Evolutionary conservation across 2,113 vertebrate species (phyloP).

Genomic region (Pedionomus torquatus): DNA sequence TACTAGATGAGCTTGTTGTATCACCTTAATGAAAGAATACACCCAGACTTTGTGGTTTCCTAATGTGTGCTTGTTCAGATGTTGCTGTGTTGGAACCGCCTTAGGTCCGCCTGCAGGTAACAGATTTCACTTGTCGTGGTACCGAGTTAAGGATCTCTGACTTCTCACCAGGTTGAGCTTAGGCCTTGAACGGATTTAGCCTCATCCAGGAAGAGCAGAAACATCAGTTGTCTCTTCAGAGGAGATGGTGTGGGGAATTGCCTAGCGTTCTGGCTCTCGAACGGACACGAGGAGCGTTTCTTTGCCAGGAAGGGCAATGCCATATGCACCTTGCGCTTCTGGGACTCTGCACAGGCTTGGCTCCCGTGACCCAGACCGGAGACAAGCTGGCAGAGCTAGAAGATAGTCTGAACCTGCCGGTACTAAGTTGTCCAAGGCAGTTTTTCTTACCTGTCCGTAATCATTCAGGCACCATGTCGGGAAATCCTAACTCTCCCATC

Average conservation of each 20-base stretch:
- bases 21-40: slow-evolving; percentile 49
- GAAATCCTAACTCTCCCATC: slow-evolving; percentile 70
- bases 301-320: slow-evolving; percentile 54
- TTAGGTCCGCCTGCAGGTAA: slow-evolving; percentile 52
- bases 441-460: slow-evolving; percentile 27
- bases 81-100: slow-evolving; percentile 53
- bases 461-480: slow-evolving; percentile 56
- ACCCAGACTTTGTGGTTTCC: slow-evolving; percentile 54
- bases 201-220: slow-evolving; percentile 33
- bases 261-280: slow-evolving; percentile 33
- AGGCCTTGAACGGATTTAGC: slow-evolving; percentile 32
- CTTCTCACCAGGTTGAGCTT: slow-evolving; percentile 41
- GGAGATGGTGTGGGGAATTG: slow-evolving; percentile 40
- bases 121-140: slow-evolving; percentile 20
- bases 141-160: slow-evolving; percentile 30
- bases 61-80: slow-evolving; percentile 48
- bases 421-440: slow-evolving; percentile 1
- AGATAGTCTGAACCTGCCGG: slow-evolving; percentile 32
- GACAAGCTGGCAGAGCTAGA: slow-evolving; percentile 38
- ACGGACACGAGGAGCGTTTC: background rate
- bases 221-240: slow-evolving; percentile 28
- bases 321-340: slow-evolving; percentile 52
- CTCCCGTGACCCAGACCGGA: background rate
- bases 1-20: slow-evolving; percentile 63
- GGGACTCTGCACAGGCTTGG: slow-evolving; percentile 26